Base-by-base conservation (phyloP, 1,140 invertebrate genomes). In the Zophobas atratus region DNA sequence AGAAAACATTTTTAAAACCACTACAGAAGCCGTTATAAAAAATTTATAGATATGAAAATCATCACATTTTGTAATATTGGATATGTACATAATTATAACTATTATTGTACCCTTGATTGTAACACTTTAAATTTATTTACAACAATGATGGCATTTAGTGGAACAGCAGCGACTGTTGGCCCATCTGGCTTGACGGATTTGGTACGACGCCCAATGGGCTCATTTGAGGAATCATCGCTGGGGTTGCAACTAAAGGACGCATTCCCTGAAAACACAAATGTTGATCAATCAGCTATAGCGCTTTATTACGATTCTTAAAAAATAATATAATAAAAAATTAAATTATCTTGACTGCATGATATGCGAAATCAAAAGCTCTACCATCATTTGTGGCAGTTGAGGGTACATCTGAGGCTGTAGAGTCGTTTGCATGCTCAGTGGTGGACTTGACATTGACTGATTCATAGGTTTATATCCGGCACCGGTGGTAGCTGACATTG, bases 401-500 rank as follows among this genome's bases (percentile, higher is more conserved):
- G 79, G 81, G 60, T 57, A 77, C 53, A 76, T 70, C 46, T 70
- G 82, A 36, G 79, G 74, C 39, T 77, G 82, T 35, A 75, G 75
- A 70, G 77, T 70, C 46, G 71, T 77, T 46, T 71, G 75, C 73
- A 74, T 76, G 43, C 75, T 82, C 53, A 81, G 82, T 49, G 81
- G 82, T 46, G 75, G 77, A 67, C 75, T 80, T 38, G 74, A 77
- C 76, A 86, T 84, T 53, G 82, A 80, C 49, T 83, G 87, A 89
- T 94, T 94, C 94, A 96, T 95, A 67, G 94, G 94, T 87, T 94
- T 90, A 88, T 96, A 96, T 81, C 93, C 93, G 77, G 92, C 94
- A 34, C 85, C 94, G 75, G 94, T 96, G 56, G 94, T 95, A 70
- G 93, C 94, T 80, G 94, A 93, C 92, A 95, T 95, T 38, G 94